phyloP scores from a whole-genome alignment of 2,113 vertebrate genomes.

The Ivindomyrus marchei region DNA sequence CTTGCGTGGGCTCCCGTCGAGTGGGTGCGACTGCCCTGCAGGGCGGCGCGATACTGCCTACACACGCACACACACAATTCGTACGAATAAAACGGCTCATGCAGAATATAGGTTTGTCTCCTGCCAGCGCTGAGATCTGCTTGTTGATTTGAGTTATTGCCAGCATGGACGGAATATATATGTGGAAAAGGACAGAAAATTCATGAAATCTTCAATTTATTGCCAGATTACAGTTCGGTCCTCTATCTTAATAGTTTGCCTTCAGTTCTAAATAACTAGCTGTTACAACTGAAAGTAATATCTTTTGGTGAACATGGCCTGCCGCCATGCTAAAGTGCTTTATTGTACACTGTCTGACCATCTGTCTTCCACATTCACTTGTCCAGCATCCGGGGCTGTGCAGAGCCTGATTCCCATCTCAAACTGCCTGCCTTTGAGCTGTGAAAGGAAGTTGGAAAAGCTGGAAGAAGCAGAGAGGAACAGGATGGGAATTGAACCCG shows the following conservation, averaged over 20 bases:
- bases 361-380: background rate
- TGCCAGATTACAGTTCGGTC: background rate
- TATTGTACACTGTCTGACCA: background rate
- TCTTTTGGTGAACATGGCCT: background rate
- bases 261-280: background rate
- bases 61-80: background rate
- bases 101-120: background rate
- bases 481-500: background rate
- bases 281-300: background rate
- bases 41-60: background rate
- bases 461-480: background rate
- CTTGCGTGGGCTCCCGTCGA: background rate
- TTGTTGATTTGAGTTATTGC: background rate
- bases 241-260: background rate
- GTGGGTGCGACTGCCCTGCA: constrained; percentile 12
- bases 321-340: background rate
- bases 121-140: background rate
- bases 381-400: background rate
- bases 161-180: background rate
- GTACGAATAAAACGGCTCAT: background rate
- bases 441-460: background rate
- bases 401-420: background rate
- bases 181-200: background rate
- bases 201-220: background rate
- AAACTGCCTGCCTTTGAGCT: background rate